Base-by-base conservation (phyloP, 2,888 invertebrate genomes). In the Dynastes maya region DNA sequence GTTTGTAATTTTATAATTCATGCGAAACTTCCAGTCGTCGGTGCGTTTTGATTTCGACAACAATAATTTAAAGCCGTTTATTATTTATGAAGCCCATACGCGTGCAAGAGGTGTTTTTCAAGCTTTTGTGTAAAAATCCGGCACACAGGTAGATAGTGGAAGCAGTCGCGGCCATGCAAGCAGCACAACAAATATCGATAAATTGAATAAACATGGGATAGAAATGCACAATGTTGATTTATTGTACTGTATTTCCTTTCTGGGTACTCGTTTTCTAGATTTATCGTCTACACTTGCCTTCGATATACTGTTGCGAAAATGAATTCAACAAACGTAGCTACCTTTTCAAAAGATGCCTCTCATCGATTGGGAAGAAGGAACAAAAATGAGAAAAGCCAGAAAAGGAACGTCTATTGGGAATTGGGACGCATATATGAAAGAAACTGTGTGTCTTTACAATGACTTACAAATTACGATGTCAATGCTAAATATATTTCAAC, bases 201-300 rank as follows among this genome's bases (percentile, higher is more conserved):
- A 72, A 72, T 40, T 61, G 72, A 72, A 72, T 72, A 72, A 72
- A 72, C 72, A 72, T 37, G 72, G 53, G 61, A 58, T 72, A 53
- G 37, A 37, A 61, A 72, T 72, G 72, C 58, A 72, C 58, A 61
- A 45, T 72, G 40, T 61, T 72, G 72, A 72, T 72, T 72, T 72
- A 72, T 72, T 72, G 58, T 61, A 40, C 58, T 40, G 40, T 72
- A 72, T 72, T 72, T 72, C 72, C 72, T 72, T 61, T 72, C 72
- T 72, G 72, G 68, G 72, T 22, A 72, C 72, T 72, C 72, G 61
- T 72, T 72, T 61, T 22, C 22, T 40, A 40, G 72, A 72, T 72
- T 72, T 72, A 72, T 72, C 27, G 58, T 72, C 27, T 37, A 55
- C 51, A 72, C 16, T 58, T 55, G 40, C n/a, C 27, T 67, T 37